These are phyloP conservation scores for Chrosomus eos DNA, from an alignment of 2,797 vertebrate genomes.

Conservation along the genomic window DNA sequence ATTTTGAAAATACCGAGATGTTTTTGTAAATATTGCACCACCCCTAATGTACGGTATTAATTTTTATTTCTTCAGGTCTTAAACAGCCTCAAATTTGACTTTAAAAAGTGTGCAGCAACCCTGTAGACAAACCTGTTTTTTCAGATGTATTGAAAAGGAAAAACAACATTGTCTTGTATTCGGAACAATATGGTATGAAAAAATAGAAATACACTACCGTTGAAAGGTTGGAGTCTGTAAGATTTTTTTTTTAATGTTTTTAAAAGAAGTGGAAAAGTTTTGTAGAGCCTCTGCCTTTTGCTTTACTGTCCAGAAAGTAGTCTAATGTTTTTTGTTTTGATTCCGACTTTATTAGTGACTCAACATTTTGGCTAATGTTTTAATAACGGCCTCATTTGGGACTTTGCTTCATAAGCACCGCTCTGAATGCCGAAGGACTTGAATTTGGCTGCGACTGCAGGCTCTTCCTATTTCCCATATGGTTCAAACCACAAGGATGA, in stretches of 20 bases:
- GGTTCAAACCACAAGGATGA: slow-evolving; percentile 27
- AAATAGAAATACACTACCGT: not conserved
- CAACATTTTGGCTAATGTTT: slow-evolving; percentile 42
- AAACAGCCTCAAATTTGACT: no score
- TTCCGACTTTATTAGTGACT: not conserved
- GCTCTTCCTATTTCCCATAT: slow-evolving; percentile 47
- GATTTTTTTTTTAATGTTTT: not conserved
- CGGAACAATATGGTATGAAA: no score
- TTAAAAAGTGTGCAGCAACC: no score
- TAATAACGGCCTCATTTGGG: slow-evolving; percentile 30
- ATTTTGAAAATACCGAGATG: no score
- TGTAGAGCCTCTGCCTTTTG: not conserved
- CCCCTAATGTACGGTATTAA: no score
- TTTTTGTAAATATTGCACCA: no score
- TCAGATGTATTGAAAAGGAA: no score
- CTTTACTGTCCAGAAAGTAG: not conserved
- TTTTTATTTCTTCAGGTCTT: no score
- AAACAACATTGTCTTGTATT: no score
- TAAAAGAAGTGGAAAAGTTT: not conserved
- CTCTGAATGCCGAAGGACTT: not conserved
- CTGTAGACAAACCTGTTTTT: no score
- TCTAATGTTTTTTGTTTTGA: slow-evolving; percentile 2
- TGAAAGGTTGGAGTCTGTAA: not conserved
- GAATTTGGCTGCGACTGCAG: slow-evolving; percentile 19
- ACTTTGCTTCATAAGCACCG: slow-evolving; percentile 7